phyloP scores from a whole-genome alignment of 2,113 vertebrate genomes.

The Actenoides lindsayi region DNA sequence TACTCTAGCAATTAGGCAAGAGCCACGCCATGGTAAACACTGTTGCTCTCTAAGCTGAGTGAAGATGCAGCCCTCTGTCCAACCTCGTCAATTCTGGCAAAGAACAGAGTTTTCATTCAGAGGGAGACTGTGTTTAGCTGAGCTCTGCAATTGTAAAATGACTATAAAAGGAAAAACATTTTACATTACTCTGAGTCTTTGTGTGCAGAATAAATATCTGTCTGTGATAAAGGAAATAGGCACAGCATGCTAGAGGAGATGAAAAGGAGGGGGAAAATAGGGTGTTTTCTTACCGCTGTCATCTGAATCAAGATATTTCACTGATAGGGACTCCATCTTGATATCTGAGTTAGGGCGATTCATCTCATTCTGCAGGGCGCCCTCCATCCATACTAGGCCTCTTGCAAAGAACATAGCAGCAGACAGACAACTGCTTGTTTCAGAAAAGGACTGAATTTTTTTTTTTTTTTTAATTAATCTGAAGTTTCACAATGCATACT shows the following conservation, averaged over 20 bases:
- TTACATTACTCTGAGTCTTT: neutral
- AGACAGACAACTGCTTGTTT: neutral
- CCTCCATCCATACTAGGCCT: neutral
- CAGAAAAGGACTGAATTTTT: neutral
- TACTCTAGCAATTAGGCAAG: neutral
- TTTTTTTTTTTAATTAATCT: neutral
- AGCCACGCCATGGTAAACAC: neutral
- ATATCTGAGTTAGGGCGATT: neutral
- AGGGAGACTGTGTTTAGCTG: neutral
- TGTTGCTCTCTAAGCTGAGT: neutral
- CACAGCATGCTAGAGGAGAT: neutral
- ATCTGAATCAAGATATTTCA: neutral
- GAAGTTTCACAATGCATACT: neutral
- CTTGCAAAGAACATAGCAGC: neutral
- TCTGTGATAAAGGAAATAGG: neutral
- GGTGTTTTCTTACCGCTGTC: neutral
- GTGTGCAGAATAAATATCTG: neutral
- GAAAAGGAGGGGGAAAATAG: neutral
- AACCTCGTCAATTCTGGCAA: neutral
- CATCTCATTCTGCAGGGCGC: neutral
- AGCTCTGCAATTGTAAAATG: slow-evolving; percentile 14
- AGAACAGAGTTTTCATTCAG: neutral
- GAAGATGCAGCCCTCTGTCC: neutral
- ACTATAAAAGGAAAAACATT: slow-evolving; percentile 49
- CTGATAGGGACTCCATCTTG: neutral